Base-by-base conservation (phyloP, 2,797 vertebrate species). In the Aythya fuligula region DNA sequence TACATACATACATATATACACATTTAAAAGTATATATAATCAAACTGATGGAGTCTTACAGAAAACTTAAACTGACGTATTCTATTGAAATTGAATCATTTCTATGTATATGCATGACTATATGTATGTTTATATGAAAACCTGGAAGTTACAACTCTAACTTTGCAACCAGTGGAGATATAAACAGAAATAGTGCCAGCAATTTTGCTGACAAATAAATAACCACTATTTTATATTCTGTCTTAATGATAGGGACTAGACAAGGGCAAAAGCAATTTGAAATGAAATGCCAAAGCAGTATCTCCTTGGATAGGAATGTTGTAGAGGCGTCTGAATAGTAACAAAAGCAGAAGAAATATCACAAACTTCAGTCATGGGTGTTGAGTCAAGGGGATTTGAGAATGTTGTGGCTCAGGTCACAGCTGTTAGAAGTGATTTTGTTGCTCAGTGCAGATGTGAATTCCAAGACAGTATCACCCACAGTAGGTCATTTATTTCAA, bases 281-380 rank as follows among this genome's bases (percentile, higher is more conserved):
- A 89, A 71, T 32, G 7, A 92, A 94, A 89, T 54, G 49, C 62
- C 81, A 75, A 57, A 86, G 70, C 49, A 75, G 28, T 27, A 61
- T 61, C 74, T 85, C 14, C 58, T 56, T 38, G 39, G 58, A 53
- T 53, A 39, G 70, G 41, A 71, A 65, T 22, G 22, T 11, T 1
- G 0, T 19, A 11, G 58, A 91, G 61, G 62, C 72, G 39, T 86
- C 49, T 27, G 73, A 65, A 22, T 25, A 75, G 71, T 28, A 81
- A 75, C 14, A 83, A 84, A 67, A 56, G 70, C 11, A 82, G 84
- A 75, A 58, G 56, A 61, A 75, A 53, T 15, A 61, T 3, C 36
- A 89, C 58, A 39, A 58, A 36, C 57, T 72, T 78, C 34, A 47
- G 73, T 79, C 45, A 32, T 38, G 45, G 28, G 9, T n/a, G 36